Base-by-base conservation (phyloP, 2,888 invertebrate genomes). In the Sinentomon sp. region DNA sequence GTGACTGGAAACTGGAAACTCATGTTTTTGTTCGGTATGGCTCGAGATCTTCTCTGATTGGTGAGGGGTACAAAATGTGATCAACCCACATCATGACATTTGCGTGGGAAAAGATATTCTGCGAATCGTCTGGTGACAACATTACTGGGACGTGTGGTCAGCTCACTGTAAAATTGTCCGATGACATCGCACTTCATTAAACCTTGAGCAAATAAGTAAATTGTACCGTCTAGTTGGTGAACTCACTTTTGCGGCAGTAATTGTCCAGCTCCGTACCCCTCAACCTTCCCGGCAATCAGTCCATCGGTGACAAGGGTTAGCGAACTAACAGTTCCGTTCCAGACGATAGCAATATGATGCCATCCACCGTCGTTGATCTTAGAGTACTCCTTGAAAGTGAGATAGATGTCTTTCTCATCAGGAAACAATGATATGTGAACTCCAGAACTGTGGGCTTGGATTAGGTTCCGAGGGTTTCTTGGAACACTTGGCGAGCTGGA, bases 361-460 rank as follows among this genome's bases (percentile, higher is more conserved):
- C 89, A 89, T 49, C 82, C 82, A 4, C 85, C 87, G 48, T 89
- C 87, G 48, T 87, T 89, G 14, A 89, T 72, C 0, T 82, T 82
- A 2, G 85, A 78, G 45, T 77, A 83, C 53, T 82, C 78, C 32
- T 77, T 67, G 54, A 83, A 85, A 43, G 80, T 76, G 25, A 85
- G 56, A 55, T 83, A 85, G 1, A 80, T 75, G 47, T 83, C 82
- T 53, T 77, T 76, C 7, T 77, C 55, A 48, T 83, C 78, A 19
- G 73, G 66, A 62, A 87, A 83, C 14, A 89, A 54, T 0, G 82
- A 80, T 12, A 89, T 68, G 53, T 80, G 76, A 3, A 87, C 75
- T n/a, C 85, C 85, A 44, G 75, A 80, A 10, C 82, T 78, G 48
- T 85, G 82, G 1, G 80, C 80, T 58, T 85, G 83, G 16, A 89